These are phyloP conservation scores for Leptinotarsa rubiginosa DNA, from an alignment of 2,888 invertebrate genomes.

Conservation along the genomic window DNA sequence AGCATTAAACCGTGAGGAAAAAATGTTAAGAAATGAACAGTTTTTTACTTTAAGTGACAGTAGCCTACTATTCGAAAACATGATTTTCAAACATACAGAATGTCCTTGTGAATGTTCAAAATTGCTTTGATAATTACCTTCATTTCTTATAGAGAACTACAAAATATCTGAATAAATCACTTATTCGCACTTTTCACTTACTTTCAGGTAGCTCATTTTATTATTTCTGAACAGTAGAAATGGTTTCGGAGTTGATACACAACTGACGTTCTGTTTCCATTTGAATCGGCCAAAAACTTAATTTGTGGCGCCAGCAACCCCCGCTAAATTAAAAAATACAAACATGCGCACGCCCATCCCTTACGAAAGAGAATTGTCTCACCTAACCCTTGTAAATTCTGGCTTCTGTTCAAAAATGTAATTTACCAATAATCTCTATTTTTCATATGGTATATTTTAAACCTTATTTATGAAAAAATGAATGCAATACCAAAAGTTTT, in stretches of 20 bases:
- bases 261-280: slow-evolving; percentile 2
- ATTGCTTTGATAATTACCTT: neutral
- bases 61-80: slow-evolving; percentile 15
- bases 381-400: neutral
- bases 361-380: neutral
- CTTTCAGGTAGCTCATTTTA: slow-evolving; percentile 10
- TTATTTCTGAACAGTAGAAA: slow-evolving; percentile 1
- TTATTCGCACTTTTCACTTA: slow-evolving; percentile 6
- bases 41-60: slow-evolving; percentile 38
- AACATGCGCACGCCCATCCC: slow-evolving; percentile 34
- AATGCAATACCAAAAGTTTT: no score
- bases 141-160: neutral
- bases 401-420: neutral
- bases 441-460: neutral
- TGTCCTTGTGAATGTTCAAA: neutral
- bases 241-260: slow-evolving; percentile 6
- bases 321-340: slow-evolving; percentile 17
- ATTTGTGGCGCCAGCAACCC: slow-evolving; percentile 40
- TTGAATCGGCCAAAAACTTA: slow-evolving; percentile 31
- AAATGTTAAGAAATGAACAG: slow-evolving; percentile 34
- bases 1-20: slow-evolving; percentile 34
- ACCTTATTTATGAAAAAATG: no score
- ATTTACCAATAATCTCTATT: neutral
- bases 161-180: neutral
- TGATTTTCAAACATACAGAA: slow-evolving; percentile 13